Base-by-base conservation (phyloP, 2,888 invertebrate genomes). In the Lithophane ornitopus region DNA sequence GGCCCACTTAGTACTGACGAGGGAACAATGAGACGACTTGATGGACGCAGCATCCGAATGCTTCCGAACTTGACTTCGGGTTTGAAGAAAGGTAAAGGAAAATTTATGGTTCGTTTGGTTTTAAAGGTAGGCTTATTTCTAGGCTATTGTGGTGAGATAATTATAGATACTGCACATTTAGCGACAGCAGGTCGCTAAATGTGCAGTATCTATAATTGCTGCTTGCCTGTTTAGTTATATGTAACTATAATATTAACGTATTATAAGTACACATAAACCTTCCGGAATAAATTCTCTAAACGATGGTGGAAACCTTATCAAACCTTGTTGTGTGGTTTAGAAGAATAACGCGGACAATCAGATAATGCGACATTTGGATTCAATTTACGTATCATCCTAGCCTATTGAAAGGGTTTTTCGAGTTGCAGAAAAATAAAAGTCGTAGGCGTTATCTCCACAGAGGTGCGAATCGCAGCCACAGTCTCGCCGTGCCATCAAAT, bases 1-100 rank as follows among this genome's bases (percentile, higher is more conserved):
- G 70, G 63, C 76, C 82, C 87, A 87, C 82, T 87, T 84, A 87
- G 49, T 56, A 66, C 26, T 81, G 88, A 87, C 78, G 81, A 81
- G 78, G 86, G 87, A 76, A 87, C 87, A 87, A 87, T 87, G 83
- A 71, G 76, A 61, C 70, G 28, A 58, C 58, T 76, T 76, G 84
- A 82, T 70, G 73, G 79, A 74, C 80, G 56, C 44, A 54, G 80
- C 62, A 70, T 59, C 80, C 62, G 72, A 76, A 73, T 63, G 63
- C 72, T 80, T 62, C 70, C 62, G 56, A 75, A 59, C 71, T 52
- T 66, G 34, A 75, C 59, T 80, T 44, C 63, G 11, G 76, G 39
- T 39, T 26, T 49, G 22, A 65, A 68, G 63, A 52, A 77, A 70
- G 62, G 46, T 65, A 22, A 46, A 19, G 46, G 46, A 2, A 8